Base-by-base conservation (phyloP, 1,140 invertebrate genomes). In the Meteorus sp. region DNA sequence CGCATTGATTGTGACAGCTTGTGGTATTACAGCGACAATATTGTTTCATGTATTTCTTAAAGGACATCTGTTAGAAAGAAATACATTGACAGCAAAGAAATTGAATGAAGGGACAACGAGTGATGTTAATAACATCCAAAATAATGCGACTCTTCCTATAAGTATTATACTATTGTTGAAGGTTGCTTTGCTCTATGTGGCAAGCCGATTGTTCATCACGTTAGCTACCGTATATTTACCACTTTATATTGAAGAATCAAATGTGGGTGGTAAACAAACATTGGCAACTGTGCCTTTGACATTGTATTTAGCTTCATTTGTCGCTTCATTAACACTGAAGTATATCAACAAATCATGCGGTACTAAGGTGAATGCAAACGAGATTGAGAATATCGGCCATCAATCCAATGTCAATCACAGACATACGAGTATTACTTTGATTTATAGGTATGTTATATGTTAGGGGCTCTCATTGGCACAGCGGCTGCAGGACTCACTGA, bases 211-310 rank as follows among this genome's bases (percentile, higher is more conserved):
- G 8, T 92, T 89, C 69, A 88, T 92, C 61, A 94, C 93, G 60
- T 74, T 95, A 27, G 90, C 89, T 41, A 85, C 94, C 61, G 88
- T 94, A 2, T 96, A 95, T 68, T 85, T 95, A 43, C 92, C 93
- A 3, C 78, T 95, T 61, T 96, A 93, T 76, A 83, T 95, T 39
- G 89, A 92, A 64, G 90, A 94, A 76, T 66, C 69, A 5, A 68
- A 73, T 23, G 64, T 77, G n/a, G 72, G 73, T n/a, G 77, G 77
- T 20, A 76, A 79, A 27, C 86, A 83, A 66, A 85, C 87, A 59
- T 85, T 97, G 11, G 95, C 94, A 0, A 92, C 89, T 19, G 88
- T 97, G 20, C 94, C 95, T 0, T 80, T 98, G 13, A 86, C 90
- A 0, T 88, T 91, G 20, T 97, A 93, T 76, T 69, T 92, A 2